phyloP scores from a whole-genome alignment of 2,888 invertebrate genomes.

The Endotricha flammealis region DNA sequence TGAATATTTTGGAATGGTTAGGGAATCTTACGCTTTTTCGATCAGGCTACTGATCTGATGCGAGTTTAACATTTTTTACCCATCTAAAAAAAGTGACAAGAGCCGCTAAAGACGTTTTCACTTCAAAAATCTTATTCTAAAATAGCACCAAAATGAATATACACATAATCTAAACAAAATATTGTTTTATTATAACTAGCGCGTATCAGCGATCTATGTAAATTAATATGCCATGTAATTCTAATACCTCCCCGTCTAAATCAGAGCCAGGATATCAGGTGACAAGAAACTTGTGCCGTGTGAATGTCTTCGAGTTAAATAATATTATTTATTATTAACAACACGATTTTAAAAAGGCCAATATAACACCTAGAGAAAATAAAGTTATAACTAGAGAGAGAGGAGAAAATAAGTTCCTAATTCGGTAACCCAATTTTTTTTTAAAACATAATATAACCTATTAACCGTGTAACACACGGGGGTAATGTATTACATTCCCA shows the following conservation, averaged over 20 bases:
- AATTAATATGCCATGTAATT: constrained; percentile 65
- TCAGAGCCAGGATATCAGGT: constrained; percentile 42
- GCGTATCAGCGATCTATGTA: constrained; percentile 32
- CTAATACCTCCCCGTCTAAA: constrained; percentile 51
- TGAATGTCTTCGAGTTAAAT: too few relatives aligned
- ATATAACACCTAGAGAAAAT: not conserved
- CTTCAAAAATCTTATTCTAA: too few relatives aligned
- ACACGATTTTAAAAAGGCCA: constrained; percentile 3
- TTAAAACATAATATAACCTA: too few relatives aligned
- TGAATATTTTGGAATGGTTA: too few relatives aligned
- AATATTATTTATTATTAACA: constrained; percentile 6
- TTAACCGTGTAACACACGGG: too few relatives aligned
- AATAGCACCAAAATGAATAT: not conserved
- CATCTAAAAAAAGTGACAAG: too few relatives aligned
- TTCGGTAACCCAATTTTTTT: too few relatives aligned
- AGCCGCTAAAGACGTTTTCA: too few relatives aligned
- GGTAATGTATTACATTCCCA: too few relatives aligned
- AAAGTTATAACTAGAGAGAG: not conserved
- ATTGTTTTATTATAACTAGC: constrained; percentile 7
- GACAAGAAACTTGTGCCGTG: constrained; percentile 39
- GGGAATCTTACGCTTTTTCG: too few relatives aligned
- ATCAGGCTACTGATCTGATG: too few relatives aligned
- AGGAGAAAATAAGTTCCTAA: not conserved
- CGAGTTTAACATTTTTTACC: too few relatives aligned
- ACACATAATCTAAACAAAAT: not conserved